Base-by-base conservation (phyloP, 2,113 vertebrate genomes). In the Dromaius novaehollandiae region DNA sequence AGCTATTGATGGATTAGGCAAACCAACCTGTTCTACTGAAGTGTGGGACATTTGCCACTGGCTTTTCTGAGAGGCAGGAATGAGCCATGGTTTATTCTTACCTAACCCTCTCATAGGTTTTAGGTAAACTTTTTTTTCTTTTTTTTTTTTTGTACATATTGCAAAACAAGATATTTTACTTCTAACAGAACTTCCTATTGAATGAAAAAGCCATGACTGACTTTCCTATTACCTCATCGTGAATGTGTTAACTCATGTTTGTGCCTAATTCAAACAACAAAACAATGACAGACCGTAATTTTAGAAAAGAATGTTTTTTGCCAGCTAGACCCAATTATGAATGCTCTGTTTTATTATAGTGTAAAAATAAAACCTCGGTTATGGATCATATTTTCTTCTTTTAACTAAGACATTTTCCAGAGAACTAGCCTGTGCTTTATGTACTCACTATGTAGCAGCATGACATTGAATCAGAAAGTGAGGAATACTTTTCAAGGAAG, bases 1-100 rank as follows among this genome's bases (percentile, higher is more conserved):
- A 91, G 53, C 81, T 87, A 50, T 50, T 82, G 82, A 88, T 82
- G 89, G 86, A 95, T 96, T 95, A 95, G 34, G 60, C 91, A 95
- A 92, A 63, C 61, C 50, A 94, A 77, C 70, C 0, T 0, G 13
- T 89, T 94, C 82, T 89, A 36, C 70, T 87, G 73, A 80, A 95
- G 74, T 60, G 36, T 91, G 78, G 36, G 90, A 95, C 88, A 80
- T 91, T 91, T 94, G 84, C 84, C 75, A 63, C 42, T 60, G 82
- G 63, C 84, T 93, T 94, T 95, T 87, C 63, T 81, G 34, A 92
- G 78, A 89, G 38, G 48, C 58, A 18, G 34, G 21, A 68, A 46
- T 50, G 30, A 86, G 13, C 20, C 18, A 21, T 60, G 25, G 73
- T 91, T 93, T 93, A 60, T 93, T 86, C 68, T 88, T 50, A 53